A percentile compares a stretch with the other conserved stretches of the same genome.
phyloP scores from a whole-genome alignment of 2,888 invertebrate genomes.

The Caenorhabditis plicata region DNA sequence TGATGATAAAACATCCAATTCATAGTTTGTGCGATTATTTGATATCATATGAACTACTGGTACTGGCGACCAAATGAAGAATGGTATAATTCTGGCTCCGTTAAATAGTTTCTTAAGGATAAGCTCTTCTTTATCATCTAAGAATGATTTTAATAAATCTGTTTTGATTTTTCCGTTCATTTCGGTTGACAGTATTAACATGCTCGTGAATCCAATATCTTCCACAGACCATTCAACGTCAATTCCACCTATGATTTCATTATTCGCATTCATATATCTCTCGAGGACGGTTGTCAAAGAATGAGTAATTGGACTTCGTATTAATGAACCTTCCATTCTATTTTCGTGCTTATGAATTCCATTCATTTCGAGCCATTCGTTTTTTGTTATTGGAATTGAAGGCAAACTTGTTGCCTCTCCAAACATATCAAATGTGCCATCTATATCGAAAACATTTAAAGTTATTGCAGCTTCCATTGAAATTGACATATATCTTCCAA shows the following conservation, averaged over 20 bases:
- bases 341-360: too few species aligned
- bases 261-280: too few species aligned
- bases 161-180: not conserved
- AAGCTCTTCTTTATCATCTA: slow-evolving; percentile 9
- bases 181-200: slow-evolving; percentile 21
- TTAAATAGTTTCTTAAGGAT: slow-evolving; percentile 14
- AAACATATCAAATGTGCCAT: not conserved
- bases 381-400: not conserved
- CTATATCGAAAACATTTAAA: slow-evolving; percentile 15
- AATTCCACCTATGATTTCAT: too few species aligned
- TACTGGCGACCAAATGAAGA: slow-evolving; percentile 17
- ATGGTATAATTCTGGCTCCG: slow-evolving; percentile 12
- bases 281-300: slow-evolving; percentile 20
- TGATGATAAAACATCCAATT: too few species aligned
- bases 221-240: slow-evolving; percentile 27
- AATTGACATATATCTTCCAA: slow-evolving; percentile 37
- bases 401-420: not conserved
- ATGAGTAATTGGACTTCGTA: too few species aligned
- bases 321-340: too few species aligned
- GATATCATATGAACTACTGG: slow-evolving; percentile 20
- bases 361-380: too few species aligned
- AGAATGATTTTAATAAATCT: slow-evolving; percentile 5
- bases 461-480: slow-evolving; percentile 11
- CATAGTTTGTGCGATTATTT: too few species aligned
- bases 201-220: slow-evolving; percentile 33